Evolutionary conservation across 2,113 vertebrate genomes (phyloP).

Genomic region (Leucoraja erinaceus): DNA sequence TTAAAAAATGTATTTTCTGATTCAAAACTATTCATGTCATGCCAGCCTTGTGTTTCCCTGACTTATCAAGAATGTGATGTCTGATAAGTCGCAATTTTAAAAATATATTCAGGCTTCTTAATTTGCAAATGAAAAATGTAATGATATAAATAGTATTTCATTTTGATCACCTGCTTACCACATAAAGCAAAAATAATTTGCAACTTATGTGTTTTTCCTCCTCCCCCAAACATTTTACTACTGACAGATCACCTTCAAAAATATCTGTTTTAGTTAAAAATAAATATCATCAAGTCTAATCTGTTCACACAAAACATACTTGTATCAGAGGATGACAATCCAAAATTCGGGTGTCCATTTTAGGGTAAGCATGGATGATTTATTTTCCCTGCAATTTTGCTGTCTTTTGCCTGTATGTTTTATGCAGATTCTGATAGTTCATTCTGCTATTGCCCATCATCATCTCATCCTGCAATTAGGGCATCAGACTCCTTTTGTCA

Average conservation of each 20-base stretch:
- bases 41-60: neutral
- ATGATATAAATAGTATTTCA: neutral
- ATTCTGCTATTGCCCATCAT: slow-evolving; percentile 5
- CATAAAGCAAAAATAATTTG: neutral
- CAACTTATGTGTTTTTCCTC: neutral
- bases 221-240: neutral
- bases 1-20: neutral
- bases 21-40: neutral
- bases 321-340: neutral
- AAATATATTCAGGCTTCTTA: neutral
- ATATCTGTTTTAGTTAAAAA: neutral
- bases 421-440: slow-evolving; percentile 16
- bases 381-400: slow-evolving; percentile 22
- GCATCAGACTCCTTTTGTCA: slow-evolving; percentile 24
- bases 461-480: slow-evolving; percentile 34
- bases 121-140: neutral
- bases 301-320: neutral
- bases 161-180: neutral
- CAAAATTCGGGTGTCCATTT: neutral
- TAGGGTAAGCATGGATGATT: slow-evolving; percentile 15
- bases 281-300: neutral
- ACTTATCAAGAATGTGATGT: neutral
- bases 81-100: neutral
- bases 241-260: neutral
- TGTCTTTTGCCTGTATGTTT: slow-evolving; percentile 29